Conservation (phyloP, 2,888 invertebrate genomes). For the Acrobasis consociella region DNA sequence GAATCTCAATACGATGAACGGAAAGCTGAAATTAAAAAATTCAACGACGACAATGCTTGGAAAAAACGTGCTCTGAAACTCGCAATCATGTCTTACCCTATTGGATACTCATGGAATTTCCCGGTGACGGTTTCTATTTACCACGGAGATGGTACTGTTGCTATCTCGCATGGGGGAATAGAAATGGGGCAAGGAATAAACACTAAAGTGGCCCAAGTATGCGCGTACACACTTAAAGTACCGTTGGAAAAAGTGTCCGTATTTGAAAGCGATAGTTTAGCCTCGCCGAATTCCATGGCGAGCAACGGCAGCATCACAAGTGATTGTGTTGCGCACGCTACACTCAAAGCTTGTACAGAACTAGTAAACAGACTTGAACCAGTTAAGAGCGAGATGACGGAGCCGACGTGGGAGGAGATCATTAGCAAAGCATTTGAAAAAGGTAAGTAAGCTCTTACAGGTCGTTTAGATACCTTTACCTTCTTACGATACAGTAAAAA, state of each 20-base stretch:
- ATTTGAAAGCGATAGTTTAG: slow-evolving; percentile 85
- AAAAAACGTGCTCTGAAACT: slow-evolving; percentile 86
- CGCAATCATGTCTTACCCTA: slow-evolving; percentile 85
- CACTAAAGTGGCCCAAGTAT: slow-evolving; percentile 86
- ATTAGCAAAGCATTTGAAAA: slow-evolving; percentile 73
- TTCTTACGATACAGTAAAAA: no score
- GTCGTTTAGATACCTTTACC: no score
- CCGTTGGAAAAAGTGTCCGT: slow-evolving; percentile 83
- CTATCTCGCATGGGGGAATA: slow-evolving; percentile 86
- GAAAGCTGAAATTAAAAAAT: slow-evolving; percentile 73
- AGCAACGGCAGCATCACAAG: slow-evolving; percentile 89
- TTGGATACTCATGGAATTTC: slow-evolving; percentile 77
- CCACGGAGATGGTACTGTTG: slow-evolving; percentile 85
- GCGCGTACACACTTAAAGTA: slow-evolving; percentile 86
- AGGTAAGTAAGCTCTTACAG: slow-evolving; percentile 40
- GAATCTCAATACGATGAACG: slow-evolving; percentile 82
- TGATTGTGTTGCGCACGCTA: slow-evolving; percentile 85
- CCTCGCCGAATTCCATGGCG: slow-evolving; percentile 85
- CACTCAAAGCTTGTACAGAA: slow-evolving; percentile 77
- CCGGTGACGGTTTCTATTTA: slow-evolving; percentile 85
- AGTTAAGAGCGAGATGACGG: slow-evolving; percentile 56
- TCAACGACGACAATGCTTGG: slow-evolving; percentile 88
- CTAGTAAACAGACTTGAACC: slow-evolving; percentile 71
- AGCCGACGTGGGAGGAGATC: slow-evolving; percentile 78
- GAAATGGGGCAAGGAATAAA: slow-evolving; percentile 91